Evolutionary conservation across 2,888 invertebrate species (phyloP).

Genomic region (Tolmerus cingulatus): DNA sequence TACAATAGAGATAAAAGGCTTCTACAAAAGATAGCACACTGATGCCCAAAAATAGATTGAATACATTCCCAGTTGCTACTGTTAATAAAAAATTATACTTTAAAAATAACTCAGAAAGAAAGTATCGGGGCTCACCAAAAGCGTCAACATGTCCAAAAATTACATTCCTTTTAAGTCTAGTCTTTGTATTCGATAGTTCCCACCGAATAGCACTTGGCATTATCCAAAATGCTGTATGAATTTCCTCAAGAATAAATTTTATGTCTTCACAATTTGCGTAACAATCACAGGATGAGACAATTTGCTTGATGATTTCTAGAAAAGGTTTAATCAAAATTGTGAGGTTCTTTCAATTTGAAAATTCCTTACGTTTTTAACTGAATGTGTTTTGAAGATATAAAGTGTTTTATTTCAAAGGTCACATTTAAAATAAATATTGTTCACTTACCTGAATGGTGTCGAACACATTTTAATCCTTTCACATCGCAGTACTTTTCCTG

Average conservation of each 20-base stretch:
- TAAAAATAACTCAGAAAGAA: background rate
- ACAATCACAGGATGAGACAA: conserved; percentile 42
- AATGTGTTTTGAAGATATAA: background rate
- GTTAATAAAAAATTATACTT: background rate
- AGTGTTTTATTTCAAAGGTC: background rate
- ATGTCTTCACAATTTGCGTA: conserved; percentile 47
- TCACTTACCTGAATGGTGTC: conserved; percentile 51
- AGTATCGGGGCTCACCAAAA: conserved; percentile 51
- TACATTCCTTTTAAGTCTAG: conserved; percentile 55
- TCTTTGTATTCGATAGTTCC: conserved; percentile 55
- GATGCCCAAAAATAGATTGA: conserved; percentile 46
- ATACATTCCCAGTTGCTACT: conserved; percentile 47
- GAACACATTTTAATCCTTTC: conserved; percentile 54
- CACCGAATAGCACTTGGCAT: conserved; percentile 54
- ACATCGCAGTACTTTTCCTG: conserved; percentile 51
- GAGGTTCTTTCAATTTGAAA: background rate
- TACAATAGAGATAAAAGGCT: conserved; percentile 43
- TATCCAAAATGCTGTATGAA: conserved; percentile 51
- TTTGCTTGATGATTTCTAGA: conserved; percentile 41
- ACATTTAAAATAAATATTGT: background rate
- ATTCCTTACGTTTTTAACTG: background rate
- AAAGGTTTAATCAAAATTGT: background rate
- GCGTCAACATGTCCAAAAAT: conserved; percentile 56
- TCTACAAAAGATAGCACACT: conserved; percentile 49
- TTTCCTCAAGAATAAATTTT: conserved; percentile 45